Evolutionary conservation across 2,888 invertebrate species (phyloP).

Genomic region (Eulithis testata): DNA sequence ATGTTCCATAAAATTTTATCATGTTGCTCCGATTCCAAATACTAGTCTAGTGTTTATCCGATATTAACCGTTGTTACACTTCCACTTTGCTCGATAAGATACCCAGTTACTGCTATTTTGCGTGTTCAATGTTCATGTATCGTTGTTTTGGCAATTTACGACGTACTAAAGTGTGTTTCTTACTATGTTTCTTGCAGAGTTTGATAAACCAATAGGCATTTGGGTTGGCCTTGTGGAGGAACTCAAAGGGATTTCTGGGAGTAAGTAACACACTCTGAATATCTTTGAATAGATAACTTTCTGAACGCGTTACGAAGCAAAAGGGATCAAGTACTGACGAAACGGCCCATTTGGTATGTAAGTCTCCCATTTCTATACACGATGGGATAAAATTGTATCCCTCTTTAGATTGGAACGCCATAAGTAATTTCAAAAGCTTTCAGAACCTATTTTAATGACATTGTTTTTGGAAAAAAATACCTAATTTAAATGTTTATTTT

Average conservation of each 20-base stretch:
- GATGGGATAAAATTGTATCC: conserved; percentile 39
- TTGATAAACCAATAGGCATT: conserved; percentile 32
- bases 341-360: conserved; percentile 40
- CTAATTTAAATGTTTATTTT: conserved; percentile 9
- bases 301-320: conserved; percentile 35
- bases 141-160: conserved; percentile 35
- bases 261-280: conserved; percentile 28
- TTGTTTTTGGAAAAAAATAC: conserved; percentile 27
- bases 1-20: conserved; percentile 59
- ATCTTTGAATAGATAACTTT: conserved; percentile 37
- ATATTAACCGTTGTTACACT: conserved; percentile 48
- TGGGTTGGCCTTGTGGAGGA: conserved; percentile 29
- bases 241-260: conserved; percentile 27
- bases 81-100: conserved; percentile 45
- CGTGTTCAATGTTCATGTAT: conserved; percentile 44
- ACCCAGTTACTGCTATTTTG: conserved; percentile 46
- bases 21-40: conserved; percentile 49
- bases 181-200: conserved; percentile 26
- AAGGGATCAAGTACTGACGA: conserved; percentile 42
- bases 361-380: conserved; percentile 41
- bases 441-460: conserved; percentile 30
- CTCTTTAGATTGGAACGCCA: conserved; percentile 37
- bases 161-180: conserved; percentile 28
- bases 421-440: conserved; percentile 32
- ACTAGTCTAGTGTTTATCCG: conserved; percentile 43